Conservation (phyloP, 1,140 invertebrate species). For the Cryptotermes secundus region DNA sequence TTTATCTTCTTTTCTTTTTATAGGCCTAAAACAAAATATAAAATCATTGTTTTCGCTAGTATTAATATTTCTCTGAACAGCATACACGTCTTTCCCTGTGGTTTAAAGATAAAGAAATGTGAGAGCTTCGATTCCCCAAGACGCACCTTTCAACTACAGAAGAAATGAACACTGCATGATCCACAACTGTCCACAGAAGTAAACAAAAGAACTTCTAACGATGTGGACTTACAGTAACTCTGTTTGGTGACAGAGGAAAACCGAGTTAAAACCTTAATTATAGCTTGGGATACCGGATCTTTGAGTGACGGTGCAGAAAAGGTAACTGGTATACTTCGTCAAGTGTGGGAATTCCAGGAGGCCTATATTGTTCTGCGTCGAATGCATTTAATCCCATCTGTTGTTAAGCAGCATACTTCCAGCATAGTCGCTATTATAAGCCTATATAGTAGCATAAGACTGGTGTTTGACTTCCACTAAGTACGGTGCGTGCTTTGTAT, state of each 20-base stretch:
- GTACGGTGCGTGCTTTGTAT: conserved; percentile 13
- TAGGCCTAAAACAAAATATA: no score
- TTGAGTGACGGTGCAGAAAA: background rate
- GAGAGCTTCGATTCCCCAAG: no score
- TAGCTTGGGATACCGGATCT: background rate
- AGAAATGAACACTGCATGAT: background rate
- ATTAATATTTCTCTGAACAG: no score
- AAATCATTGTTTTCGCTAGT: no score
- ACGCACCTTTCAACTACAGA: background rate
- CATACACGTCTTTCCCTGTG: no score
- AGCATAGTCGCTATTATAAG: background rate
- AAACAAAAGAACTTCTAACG: background rate
- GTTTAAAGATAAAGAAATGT: no score
- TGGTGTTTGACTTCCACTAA: conserved; percentile 19
- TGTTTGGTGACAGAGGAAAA: background rate
- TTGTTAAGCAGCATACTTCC: background rate
- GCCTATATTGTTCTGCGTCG: background rate
- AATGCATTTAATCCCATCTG: background rate
- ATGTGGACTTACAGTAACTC: background rate
- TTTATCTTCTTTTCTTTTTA: no score
- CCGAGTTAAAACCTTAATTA: background rate
- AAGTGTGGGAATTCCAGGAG: conserved; percentile 2
- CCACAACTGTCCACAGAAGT: background rate
- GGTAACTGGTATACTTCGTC: background rate
- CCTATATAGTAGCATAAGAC: conserved; percentile 17